Conservation (phyloP, 1,140 invertebrate genomes). For the Centruroides sculpturatus region DNA sequence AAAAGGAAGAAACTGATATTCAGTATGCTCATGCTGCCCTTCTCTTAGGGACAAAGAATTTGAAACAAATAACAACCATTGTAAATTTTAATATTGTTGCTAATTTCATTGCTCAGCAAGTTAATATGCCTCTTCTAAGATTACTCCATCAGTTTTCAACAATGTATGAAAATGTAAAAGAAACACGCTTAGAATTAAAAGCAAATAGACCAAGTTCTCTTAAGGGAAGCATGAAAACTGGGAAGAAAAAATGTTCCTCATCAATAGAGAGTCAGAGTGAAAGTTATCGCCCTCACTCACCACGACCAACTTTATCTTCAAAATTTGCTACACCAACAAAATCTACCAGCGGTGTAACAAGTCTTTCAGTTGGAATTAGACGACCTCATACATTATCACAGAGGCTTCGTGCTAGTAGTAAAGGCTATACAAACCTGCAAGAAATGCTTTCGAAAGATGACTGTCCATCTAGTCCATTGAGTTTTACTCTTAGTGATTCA, state of each 20-base stretch:
- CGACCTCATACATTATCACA: slow-evolving; percentile 15
- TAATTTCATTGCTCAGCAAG: slow-evolving; percentile 72
- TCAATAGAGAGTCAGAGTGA: slow-evolving; percentile 16
- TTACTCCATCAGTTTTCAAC: slow-evolving; percentile 90
- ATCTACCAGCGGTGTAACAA: slow-evolving; percentile 4
- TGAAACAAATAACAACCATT: slow-evolving; percentile 69
- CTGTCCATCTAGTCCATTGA: slow-evolving; percentile 12
- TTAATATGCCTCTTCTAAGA: slow-evolving; percentile 87
- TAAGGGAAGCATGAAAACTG: slow-evolving; percentile 10
- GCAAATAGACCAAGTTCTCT: slow-evolving; percentile 37
- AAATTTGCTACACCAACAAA: slow-evolving; percentile 7
- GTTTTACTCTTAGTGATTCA: slow-evolving; percentile 23
- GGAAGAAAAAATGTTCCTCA: slow-evolving; percentile 12
- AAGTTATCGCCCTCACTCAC: slow-evolving; percentile 11
- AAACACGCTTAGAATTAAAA: slow-evolving; percentile 72
- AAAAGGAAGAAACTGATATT: slow-evolving; percentile 6
- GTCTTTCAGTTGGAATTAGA: slow-evolving; percentile 10
- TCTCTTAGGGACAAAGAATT: slow-evolving; percentile 14
- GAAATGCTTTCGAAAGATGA: slow-evolving; percentile 13
- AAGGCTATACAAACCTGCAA: slow-evolving; percentile 18
- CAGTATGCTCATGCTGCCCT: slow-evolving; percentile 1
- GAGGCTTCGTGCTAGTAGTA: slow-evolving; percentile 13
- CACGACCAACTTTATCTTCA: slow-evolving; percentile 1
- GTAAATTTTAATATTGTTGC: slow-evolving; percentile 76
- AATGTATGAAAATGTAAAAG: slow-evolving; percentile 94